Percentiles rank a stretch among this genome's conserved stretches.
phyloP scores from a whole-genome alignment of 2,888 invertebrate genomes.

The Xestia c-nigrum region DNA sequence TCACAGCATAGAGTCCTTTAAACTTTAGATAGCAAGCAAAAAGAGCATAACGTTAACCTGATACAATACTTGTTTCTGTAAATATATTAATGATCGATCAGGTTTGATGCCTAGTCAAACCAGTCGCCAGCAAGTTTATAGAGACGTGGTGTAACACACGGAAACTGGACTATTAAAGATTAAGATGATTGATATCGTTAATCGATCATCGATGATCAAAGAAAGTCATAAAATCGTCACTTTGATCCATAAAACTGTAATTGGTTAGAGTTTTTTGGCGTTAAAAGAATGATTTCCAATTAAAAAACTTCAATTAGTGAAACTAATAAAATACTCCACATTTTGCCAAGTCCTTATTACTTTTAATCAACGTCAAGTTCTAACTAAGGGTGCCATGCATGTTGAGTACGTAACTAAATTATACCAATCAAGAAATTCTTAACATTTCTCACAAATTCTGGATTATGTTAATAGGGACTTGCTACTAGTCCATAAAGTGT shows the following conservation, averaged over 20 bases:
- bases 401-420: constrained; percentile 16
- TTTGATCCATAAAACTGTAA: constrained; percentile 40
- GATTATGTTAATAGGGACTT: constrained; percentile 7
- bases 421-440: constrained; percentile 48
- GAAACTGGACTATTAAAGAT: constrained; percentile 58
- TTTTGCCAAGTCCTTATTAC: constrained; percentile 19
- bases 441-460: constrained; percentile 11
- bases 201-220: constrained; percentile 56
- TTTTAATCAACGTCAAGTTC: constrained; percentile 30
- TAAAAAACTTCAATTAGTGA: constrained; percentile 18
- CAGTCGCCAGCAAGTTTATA: constrained; percentile 53
- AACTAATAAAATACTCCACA: constrained; percentile 17
- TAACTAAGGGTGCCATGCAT: neutral
- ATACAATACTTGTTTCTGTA: constrained; percentile 61
- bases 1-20: neutral
- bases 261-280: constrained; percentile 29
- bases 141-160: constrained; percentile 56
- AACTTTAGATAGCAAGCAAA: constrained; percentile 48
- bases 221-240: constrained; percentile 49
- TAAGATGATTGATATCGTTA: constrained; percentile 50
- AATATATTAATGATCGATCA: constrained; percentile 64
- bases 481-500: constrained; percentile 21
- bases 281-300: constrained; percentile 31
- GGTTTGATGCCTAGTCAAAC: constrained; percentile 62
- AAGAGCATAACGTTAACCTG: constrained; percentile 46